Base-by-base conservation (phyloP, 2,888 invertebrate genomes). In the Blastobasis adustella region DNA sequence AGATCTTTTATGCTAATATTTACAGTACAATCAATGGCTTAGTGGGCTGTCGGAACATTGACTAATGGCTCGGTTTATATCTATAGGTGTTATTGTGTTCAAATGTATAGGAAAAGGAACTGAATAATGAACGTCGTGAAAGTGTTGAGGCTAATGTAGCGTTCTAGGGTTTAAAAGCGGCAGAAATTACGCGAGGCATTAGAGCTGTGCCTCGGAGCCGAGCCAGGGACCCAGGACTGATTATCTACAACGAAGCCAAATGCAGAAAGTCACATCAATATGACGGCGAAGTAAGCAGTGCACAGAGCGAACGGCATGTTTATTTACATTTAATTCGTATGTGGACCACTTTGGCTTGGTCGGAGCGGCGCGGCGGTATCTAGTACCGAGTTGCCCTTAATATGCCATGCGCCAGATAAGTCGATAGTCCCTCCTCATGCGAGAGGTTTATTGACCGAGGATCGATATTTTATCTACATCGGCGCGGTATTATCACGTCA, bases 381-480 rank as follows among this genome's bases (percentile, higher is more conserved):
- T 23, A 23, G 23, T 23, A 23, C 23, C 23, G 23, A 61, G 64
- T 67, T 72, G 73, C 62, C 73, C 78, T 71, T 78, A 76, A 76
- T 79, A 73, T 63, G 54, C 58, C 54, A 61, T 58, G 69, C 61
- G 65, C 71, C 65, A 72, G 66, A 70, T 68, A 69, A 5, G 47
- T n/a, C 55, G 60, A 60, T 56, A 42, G 49, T 23, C 49, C 48
- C 61, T 64, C 61, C 65, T 62, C 62, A 64, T 65, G 65, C 65
- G 64, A 59, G 66, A 65, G 62, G 67, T 76, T 76, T 74, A 73
- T 73, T 73, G 70, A 71, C 69, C 65, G 60, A 53, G 65, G 65
- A 71, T 74, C 73, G 67, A 74, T 77, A 73, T 69, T 69, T 73
- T 77, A 77, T 76, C 72, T 63, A 49, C 23, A 23, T 23, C 23